Evolutionary conservation across 2,797 vertebrate species (phyloP).

Genomic region (Cottoperca gobio): DNA sequence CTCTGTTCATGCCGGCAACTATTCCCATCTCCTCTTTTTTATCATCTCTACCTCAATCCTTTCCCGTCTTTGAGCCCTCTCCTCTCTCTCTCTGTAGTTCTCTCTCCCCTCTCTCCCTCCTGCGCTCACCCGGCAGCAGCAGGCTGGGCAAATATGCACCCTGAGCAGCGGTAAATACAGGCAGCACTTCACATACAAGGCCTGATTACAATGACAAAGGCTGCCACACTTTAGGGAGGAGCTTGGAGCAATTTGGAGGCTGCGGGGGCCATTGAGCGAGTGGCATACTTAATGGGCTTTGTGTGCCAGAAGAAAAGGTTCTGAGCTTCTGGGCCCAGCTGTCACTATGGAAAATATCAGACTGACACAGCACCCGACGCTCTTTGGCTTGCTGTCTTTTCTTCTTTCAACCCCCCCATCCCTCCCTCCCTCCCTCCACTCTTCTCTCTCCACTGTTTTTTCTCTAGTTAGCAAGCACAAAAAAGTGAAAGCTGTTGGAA

Average conservation of each 20-base stretch:
- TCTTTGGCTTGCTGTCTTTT: constrained; percentile 76
- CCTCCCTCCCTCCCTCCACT: constrained; percentile 1
- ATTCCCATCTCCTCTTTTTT: constrained; percentile 12
- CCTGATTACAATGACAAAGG: constrained; percentile 95
- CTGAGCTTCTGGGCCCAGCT: constrained; percentile 92
- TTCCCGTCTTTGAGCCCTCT: background rate
- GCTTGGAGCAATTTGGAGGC: constrained; percentile 88
- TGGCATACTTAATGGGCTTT: constrained; percentile 95
- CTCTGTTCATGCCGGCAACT: background rate
- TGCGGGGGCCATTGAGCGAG: constrained; percentile 90
- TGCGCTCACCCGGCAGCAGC: constrained; percentile 62
- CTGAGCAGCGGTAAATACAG: constrained; percentile 85
- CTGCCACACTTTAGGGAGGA: constrained; percentile 96
- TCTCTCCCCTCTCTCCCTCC: constrained; percentile 28
- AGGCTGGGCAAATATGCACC: constrained; percentile 84
- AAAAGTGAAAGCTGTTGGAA: constrained; percentile 85
- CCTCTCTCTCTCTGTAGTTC: background rate
- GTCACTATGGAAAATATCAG: constrained; percentile 90
- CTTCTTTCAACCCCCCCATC: constrained; percentile 47
- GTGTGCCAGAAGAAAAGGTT: constrained; percentile 86
- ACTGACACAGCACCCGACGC: constrained; percentile 81
- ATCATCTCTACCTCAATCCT: constrained; percentile 2
- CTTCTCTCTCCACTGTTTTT: constrained; percentile 55
- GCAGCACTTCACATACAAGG: constrained; percentile 86
- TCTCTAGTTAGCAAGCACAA: constrained; percentile 79